phyloP scores from a whole-genome alignment of 92 coral and sea anemone genomes.

The Epizoanthus fatuus region DNA sequence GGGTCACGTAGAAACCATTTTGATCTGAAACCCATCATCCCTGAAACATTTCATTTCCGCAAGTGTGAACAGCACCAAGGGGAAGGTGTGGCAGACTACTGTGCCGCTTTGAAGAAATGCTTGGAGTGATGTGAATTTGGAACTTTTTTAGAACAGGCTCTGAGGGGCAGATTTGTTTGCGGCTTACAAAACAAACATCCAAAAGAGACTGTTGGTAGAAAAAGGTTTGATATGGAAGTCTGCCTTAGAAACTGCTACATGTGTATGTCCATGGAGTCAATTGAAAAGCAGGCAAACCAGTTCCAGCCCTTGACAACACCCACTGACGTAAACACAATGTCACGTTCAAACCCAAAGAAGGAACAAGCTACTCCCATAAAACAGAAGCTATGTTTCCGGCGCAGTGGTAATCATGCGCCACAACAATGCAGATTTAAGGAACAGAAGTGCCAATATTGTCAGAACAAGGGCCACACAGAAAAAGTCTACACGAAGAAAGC shows the following conservation, averaged over 20 bases:
- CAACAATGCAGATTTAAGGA: constrained; percentile 37
- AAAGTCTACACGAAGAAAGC: too few relatives aligned
- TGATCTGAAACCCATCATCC: constrained; percentile 17
- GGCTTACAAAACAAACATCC: constrained; percentile 32
- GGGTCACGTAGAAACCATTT: neutral
- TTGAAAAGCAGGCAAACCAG: constrained; percentile 23
- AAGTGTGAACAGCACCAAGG: neutral
- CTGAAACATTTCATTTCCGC: neutral
- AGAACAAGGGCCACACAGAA: neutral
- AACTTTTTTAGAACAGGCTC: too few relatives aligned
- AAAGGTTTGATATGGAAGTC: neutral
- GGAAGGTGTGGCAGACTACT: constrained; percentile 31
- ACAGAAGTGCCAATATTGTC: constrained; percentile 28
- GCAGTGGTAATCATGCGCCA: constrained; percentile 41
- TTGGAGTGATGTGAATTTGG: too few relatives aligned
- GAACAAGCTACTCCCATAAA: neutral
- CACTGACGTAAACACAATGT: neutral
- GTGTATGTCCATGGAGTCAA: neutral
- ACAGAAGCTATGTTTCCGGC: constrained; percentile 13
- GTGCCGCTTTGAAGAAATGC: constrained; percentile 2
- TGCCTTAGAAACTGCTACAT: constrained; percentile 2
- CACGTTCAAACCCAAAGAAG: neutral
- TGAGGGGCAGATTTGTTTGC: constrained; percentile 28
- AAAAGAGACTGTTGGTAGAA: constrained; percentile 17
- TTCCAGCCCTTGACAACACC: neutral